Evolutionary conservation across 2,113 vertebrate genomes (phyloP).

Genomic region (Prinia subflava): DNA sequence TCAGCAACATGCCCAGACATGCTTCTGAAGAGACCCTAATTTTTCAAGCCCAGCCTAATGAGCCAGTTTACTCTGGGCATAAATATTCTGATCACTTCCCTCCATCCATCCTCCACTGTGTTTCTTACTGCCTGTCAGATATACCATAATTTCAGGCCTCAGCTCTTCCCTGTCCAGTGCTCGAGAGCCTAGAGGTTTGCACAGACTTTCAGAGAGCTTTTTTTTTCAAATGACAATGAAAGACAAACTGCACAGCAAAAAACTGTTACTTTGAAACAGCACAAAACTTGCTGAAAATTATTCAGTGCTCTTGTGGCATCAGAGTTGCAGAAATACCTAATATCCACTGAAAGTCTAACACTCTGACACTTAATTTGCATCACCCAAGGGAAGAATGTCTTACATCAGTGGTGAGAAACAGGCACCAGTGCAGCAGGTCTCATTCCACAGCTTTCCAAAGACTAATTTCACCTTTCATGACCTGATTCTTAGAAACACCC

Average conservation of each 20-base stretch:
- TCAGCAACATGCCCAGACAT: not conserved
- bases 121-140: not conserved
- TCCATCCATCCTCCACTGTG: not conserved
- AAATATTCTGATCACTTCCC: not conserved
- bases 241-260: not conserved
- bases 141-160: not conserved
- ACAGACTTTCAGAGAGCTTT: not conserved
- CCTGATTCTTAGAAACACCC: not conserved
- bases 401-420: not conserved
- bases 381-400: not conserved
- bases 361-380: not conserved
- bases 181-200: not conserved
- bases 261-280: not conserved
- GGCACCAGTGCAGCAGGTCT: not conserved
- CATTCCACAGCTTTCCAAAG: not conserved
- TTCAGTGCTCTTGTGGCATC: not conserved
- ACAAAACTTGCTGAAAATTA: not conserved
- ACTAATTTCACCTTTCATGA: not conserved
- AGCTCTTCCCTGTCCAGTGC: not conserved
- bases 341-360: not conserved
- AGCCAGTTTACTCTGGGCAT: not conserved
- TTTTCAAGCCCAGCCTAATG: not conserved
- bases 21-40: not conserved
- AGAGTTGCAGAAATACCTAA: no score
- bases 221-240: not conserved